Base-by-base conservation (phyloP, 2,797 vertebrate species). In the Carapus acus region DNA sequence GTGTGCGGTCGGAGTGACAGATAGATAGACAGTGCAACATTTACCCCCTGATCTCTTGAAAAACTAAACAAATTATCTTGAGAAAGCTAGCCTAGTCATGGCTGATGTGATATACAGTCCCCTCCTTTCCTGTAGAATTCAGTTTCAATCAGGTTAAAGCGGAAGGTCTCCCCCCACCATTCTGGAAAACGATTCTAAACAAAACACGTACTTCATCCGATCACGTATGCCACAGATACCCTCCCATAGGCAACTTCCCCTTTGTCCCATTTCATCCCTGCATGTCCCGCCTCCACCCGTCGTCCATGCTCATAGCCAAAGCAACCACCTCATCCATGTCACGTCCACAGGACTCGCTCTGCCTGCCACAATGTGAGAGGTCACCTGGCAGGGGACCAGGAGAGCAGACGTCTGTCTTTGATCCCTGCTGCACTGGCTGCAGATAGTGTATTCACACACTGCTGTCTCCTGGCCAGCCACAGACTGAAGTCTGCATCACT, bases 341-440 rank as follows among this genome's bases (percentile, higher is more conserved):
- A 83, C 78, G 76, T 83, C 80, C 79, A 73, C 76, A 77, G 47
- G 43, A 52, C 69, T 71, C 19, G 13, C n/a, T 4, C 60, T 54
- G 75, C 59, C 70, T 65, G 50, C 54, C 47, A 38, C 3, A 20
- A 58, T 76, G 74, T 77, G 65, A 78, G 71, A 79, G 82, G 79
- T 81, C 77, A 11, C 36, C 67, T 79, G 79, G 78, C 79, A 69
- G 66, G 62, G 58, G 75, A 82, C 68, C 75, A 73, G 74, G 65
- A 58, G 65, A 50, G 67, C 79, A 65, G 69, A 69, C 62, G 38
- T 62, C 50, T 69, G 56, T n/a, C 69, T 80, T 82, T 83, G 79
- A 83, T 81, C 72, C 54, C 2, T 38, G 39, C 48, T 7, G 8
- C 41, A 2, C 59, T 66, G 52, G 42, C 76, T 83, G 65, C 69